Evolutionary conservation across 2,888 invertebrate genomes (phyloP).

Genomic region (Malthinus flaveolus): DNA sequence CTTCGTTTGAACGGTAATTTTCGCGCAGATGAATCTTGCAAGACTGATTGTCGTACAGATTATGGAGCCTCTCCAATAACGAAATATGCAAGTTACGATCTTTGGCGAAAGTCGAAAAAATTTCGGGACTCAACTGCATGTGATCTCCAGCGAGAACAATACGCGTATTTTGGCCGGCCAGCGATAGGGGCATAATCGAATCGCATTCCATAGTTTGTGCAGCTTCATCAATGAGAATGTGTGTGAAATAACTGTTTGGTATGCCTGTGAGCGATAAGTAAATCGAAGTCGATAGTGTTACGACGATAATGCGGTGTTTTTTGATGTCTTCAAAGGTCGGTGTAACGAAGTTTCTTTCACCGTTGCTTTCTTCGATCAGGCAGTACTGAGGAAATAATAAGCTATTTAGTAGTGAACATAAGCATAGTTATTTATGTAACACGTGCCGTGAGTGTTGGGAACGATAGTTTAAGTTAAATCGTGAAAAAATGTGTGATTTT

Average conservation of each 20-base stretch:
- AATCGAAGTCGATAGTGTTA: slow-evolving; percentile 79
- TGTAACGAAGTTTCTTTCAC: slow-evolving; percentile 63
- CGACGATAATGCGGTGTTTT: slow-evolving; percentile 73
- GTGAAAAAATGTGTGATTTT: too few species aligned
- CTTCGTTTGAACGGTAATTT: slow-evolving; percentile 81
- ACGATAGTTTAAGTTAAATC: too few species aligned
- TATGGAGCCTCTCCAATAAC: slow-evolving; percentile 75
- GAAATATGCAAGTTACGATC: slow-evolving; percentile 73
- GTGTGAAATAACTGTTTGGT: slow-evolving; percentile 72
- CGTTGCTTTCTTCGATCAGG: slow-evolving; percentile 59
- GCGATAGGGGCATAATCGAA: slow-evolving; percentile 75
- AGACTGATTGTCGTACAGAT: slow-evolving; percentile 72
- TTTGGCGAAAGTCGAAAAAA: slow-evolving; percentile 74
- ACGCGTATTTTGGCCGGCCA: slow-evolving; percentile 72
- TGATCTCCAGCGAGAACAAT: slow-evolving; percentile 85
- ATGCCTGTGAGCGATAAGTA: slow-evolving; percentile 70
- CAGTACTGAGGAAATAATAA: slow-evolving; percentile 71
- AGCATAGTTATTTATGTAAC: too few species aligned
- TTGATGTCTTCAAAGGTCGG: slow-evolving; percentile 74
- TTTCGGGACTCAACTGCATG: slow-evolving; percentile 82
- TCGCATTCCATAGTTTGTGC: slow-evolving; percentile 88
- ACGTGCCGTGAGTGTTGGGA: too few species aligned
- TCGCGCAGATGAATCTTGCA: slow-evolving; percentile 80
- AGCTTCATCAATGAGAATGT: slow-evolving; percentile 84
- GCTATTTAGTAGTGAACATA: too few species aligned